Percentiles rank a stretch among this genome's conserved stretches.
Evolutionary conservation across 2,797 vertebrate genomes (phyloP).

Genomic region (Gallinago nigripennis): DNA sequence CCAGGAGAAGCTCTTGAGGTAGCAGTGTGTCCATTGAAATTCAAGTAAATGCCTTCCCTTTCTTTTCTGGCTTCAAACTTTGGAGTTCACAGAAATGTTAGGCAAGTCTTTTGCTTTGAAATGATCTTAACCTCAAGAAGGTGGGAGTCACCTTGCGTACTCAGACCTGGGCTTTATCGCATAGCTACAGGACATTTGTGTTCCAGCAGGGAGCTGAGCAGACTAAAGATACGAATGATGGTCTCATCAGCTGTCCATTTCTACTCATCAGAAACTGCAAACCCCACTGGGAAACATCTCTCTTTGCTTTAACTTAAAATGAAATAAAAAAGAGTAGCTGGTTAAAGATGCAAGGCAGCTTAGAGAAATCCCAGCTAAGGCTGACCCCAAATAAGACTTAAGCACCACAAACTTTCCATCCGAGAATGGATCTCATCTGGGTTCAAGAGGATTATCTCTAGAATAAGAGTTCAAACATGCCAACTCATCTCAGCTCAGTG

Average conservation of each 20-base stretch:
- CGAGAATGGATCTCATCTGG: neutral
- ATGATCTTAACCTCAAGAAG: neutral
- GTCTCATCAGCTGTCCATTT: neutral
- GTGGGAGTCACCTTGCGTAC: neutral
- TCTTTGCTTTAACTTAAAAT: neutral
- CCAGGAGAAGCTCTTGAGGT: constrained; percentile 12
- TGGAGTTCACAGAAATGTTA: neutral
- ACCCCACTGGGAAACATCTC: neutral
- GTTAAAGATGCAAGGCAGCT: neutral
- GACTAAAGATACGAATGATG: neutral
- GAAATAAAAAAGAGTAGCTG: neutral
- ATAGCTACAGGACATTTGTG: constrained; percentile 7
- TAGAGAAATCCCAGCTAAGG: neutral
- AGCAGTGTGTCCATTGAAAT: neutral
- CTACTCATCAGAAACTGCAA: neutral
- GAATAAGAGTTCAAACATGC: neutral
- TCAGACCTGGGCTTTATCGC: neutral
- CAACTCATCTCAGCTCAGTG: fast-evolving
- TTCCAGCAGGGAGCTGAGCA: neutral
- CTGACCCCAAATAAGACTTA: neutral
- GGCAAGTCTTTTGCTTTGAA: constrained; percentile 6
- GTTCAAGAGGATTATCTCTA: neutral
- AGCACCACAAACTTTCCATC: neutral
- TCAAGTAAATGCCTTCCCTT: neutral
- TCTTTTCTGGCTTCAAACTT: neutral